These are phyloP conservation scores for Etheostoma nigrum DNA, from an alignment of 2,797 vertebrate species.

Conservation along the genomic window DNA sequence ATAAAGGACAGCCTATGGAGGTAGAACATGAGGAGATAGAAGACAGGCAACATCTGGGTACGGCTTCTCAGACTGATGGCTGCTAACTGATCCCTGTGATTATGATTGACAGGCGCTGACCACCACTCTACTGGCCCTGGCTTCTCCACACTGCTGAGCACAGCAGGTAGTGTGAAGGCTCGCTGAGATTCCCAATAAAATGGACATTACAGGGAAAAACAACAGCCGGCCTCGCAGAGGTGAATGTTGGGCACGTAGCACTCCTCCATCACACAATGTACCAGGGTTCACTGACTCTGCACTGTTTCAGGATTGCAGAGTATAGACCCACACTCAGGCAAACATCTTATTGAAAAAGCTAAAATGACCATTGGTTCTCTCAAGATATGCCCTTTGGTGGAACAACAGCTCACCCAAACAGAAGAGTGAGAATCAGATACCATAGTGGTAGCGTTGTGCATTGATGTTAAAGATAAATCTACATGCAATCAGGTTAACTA, in stretches of 20 bases:
- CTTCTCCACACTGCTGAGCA: slow-evolving; percentile 86
- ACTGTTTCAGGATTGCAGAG: slow-evolving; percentile 82
- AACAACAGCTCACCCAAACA: slow-evolving; percentile 49
- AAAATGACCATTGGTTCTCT: slow-evolving; percentile 59
- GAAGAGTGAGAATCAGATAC: slow-evolving; percentile 13
- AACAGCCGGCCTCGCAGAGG: slow-evolving; percentile 82
- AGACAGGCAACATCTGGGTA: slow-evolving; percentile 76
- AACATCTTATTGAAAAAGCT: slow-evolving; percentile 80
- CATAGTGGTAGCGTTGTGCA: neutral
- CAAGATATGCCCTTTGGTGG: slow-evolving; percentile 43
- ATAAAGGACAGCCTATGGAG: slow-evolving; percentile 50
- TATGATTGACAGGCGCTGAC: slow-evolving; percentile 88
- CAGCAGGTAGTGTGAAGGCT: slow-evolving; percentile 86
- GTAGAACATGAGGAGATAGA: slow-evolving; percentile 64
- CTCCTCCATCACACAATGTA: slow-evolving; percentile 84
- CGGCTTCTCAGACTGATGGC: slow-evolving; percentile 78
- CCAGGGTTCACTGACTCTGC: slow-evolving; percentile 86
- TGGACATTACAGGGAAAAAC: slow-evolving; percentile 90
- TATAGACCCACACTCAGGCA: slow-evolving; percentile 79
- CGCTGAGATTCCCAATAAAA: slow-evolving; percentile 89
- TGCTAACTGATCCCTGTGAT: slow-evolving; percentile 87
- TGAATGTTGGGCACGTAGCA: slow-evolving; percentile 85
- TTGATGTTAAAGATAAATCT: slow-evolving; percentile 30
- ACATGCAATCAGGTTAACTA: slow-evolving; percentile 34
- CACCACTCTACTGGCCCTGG: slow-evolving; percentile 82